A percentile compares a stretch with the other conserved stretches of the same genome.
Conservation (phyloP, 1,140 invertebrate genomes). For the Zeugodacus cucurbitae region DNA sequence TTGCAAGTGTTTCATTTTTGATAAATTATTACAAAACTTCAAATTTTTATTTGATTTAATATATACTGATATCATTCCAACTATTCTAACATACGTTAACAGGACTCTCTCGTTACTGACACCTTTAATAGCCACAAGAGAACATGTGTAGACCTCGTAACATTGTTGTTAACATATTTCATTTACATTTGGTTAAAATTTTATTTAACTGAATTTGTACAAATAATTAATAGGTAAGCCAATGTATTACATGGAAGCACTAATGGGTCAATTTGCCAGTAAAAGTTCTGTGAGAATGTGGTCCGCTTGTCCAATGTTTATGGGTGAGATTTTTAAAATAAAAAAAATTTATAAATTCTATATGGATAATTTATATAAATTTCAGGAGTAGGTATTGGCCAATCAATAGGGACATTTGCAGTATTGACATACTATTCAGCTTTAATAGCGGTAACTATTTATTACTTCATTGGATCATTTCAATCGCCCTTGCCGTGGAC, state of each 20-base stretch:
- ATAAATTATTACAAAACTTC: too few relatives aligned
- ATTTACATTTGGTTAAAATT: too few relatives aligned
- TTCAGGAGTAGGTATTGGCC: constrained; percentile 79
- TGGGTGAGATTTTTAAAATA: constrained; percentile 63
- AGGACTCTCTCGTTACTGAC: too few relatives aligned
- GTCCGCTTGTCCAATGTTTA: constrained; percentile 68
- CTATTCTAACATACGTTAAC: too few relatives aligned
- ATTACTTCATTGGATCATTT: constrained; percentile 76
- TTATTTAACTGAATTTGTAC: too few relatives aligned
- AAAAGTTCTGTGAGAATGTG: constrained; percentile 74
- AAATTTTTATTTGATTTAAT: too few relatives aligned
- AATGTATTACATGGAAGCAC: constrained; percentile 85
- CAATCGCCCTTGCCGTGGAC: constrained; percentile 74
- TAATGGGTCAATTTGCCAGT: constrained; percentile 78
- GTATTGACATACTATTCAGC: constrained; percentile 80
- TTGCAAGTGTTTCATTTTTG: too few relatives aligned
- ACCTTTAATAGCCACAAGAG: too few relatives aligned
- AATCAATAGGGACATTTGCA: constrained; percentile 75
- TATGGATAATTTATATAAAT: constrained; percentile 65
- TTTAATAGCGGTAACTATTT: constrained; percentile 76
- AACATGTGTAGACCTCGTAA: too few relatives aligned
- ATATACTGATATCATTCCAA: too few relatives aligned
- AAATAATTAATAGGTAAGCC: constrained; percentile 69
- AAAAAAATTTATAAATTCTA: too few relatives aligned
- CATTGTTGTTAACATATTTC: too few relatives aligned